Conservation (phyloP, 2,113 vertebrate species). For the Pteruthius melanotis region DNA sequence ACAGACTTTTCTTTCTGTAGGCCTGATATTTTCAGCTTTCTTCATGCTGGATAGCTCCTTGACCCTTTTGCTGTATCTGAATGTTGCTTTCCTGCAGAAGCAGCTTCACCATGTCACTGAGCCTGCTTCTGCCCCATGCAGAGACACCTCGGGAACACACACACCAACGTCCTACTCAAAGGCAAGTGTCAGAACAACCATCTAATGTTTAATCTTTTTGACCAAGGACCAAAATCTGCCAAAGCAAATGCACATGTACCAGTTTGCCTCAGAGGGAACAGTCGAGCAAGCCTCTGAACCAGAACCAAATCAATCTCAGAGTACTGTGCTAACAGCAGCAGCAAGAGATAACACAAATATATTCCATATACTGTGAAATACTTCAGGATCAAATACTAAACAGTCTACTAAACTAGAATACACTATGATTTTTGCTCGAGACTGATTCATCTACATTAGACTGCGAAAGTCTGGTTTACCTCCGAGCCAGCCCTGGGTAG, state of each 20-base stretch:
- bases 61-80: neutral
- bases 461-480: neutral
- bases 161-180: neutral
- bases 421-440: neutral
- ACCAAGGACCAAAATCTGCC: neutral
- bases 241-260: neutral
- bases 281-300: neutral
- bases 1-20: neutral
- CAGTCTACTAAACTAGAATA: neutral
- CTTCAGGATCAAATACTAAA: neutral
- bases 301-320: neutral
- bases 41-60: neutral
- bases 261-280: neutral
- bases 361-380: neutral
- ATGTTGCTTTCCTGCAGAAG: neutral
- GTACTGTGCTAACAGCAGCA: neutral
- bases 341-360: neutral
- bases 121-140: fast-evolving
- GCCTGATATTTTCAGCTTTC: neutral
- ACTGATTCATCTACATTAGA: neutral
- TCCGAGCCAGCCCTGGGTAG: neutral
- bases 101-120: neutral
- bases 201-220: neutral
- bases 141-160: neutral
- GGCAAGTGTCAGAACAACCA: neutral